These are phyloP conservation scores for Chanos chanos DNA, from an alignment of 2,797 vertebrate species.

Conservation along the genomic window DNA sequence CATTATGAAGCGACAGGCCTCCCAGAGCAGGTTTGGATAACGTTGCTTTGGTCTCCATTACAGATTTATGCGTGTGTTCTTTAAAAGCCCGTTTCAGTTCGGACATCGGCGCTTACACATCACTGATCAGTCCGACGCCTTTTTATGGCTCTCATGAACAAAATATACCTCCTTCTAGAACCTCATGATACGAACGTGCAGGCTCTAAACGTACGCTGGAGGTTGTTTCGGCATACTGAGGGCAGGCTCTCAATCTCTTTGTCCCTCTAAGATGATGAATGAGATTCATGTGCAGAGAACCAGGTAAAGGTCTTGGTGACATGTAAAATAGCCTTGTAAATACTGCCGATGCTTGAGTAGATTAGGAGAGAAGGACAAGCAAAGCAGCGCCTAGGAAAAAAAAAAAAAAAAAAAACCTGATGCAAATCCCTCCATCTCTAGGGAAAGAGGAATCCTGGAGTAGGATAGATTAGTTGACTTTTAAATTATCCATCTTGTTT, in stretches of 20 bases:
- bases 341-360: conserved; percentile 21
- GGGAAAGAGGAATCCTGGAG: conserved; percentile 13
- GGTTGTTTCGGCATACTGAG: conserved; percentile 10
- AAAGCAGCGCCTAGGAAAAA: not conserved
- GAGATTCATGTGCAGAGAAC: conserved; percentile 10
- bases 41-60: too few species aligned
- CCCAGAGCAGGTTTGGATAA: too few species aligned
- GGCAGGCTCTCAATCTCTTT: not conserved
- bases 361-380: conserved; percentile 32
- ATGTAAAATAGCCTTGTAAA: conserved; percentile 21
- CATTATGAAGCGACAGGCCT: too few species aligned
- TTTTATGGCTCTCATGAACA: too few species aligned
- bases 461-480: conserved; percentile 34
- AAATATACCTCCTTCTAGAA: too few species aligned
- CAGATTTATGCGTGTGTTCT: not conserved
- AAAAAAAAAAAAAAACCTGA: not conserved
- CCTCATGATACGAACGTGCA: too few species aligned
- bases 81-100: too few species aligned
- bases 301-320: not conserved
- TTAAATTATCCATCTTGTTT: conserved; percentile 41
- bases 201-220: not conserved
- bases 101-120: too few species aligned
- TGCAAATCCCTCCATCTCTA: conserved; percentile 15
- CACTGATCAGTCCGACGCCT: too few species aligned
- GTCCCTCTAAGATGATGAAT: conserved; percentile 20